phyloP scores from a whole-genome alignment of 1,140 invertebrate species.

The Eurytemora carolleeae region DNA sequence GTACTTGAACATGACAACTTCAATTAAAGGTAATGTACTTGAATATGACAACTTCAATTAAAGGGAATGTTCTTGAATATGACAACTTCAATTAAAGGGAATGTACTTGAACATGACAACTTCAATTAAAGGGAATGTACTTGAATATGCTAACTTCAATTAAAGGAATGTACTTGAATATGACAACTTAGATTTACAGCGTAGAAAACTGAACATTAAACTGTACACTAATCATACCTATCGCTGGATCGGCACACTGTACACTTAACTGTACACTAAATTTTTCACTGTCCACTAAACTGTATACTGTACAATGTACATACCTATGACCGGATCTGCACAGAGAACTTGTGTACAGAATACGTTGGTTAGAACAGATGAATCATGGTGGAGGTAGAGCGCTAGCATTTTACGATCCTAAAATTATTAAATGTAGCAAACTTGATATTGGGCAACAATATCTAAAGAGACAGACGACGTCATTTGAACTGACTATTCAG shows the following conservation, averaged over 20 bases:
- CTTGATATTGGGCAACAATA: not conserved
- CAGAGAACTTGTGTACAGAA: constrained; percentile 85
- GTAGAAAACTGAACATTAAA: not conserved
- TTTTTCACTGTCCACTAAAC: not conserved
- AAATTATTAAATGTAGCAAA: constrained; percentile 14
- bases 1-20: not conserved
- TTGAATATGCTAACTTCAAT: not conserved
- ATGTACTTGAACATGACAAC: not conserved
- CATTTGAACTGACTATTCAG: not conserved
- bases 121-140: not conserved
- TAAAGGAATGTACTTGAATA: not conserved
- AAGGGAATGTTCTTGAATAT: not conserved
- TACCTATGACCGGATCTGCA: constrained; percentile 65
- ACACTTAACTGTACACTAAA: not conserved
- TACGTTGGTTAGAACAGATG: constrained; percentile 75
- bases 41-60: not conserved
- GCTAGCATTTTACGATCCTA: constrained; percentile 73
- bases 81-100: not conserved
- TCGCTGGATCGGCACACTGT: not conserved
- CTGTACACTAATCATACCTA: not conserved
- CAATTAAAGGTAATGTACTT: not conserved
- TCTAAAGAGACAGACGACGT: no score
- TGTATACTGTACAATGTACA: constrained; percentile 21
- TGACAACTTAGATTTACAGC: not conserved
- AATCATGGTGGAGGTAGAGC: constrained; percentile 83